phyloP scores from a whole-genome alignment of 2,888 invertebrate species.

The Xylophagus ater region DNA sequence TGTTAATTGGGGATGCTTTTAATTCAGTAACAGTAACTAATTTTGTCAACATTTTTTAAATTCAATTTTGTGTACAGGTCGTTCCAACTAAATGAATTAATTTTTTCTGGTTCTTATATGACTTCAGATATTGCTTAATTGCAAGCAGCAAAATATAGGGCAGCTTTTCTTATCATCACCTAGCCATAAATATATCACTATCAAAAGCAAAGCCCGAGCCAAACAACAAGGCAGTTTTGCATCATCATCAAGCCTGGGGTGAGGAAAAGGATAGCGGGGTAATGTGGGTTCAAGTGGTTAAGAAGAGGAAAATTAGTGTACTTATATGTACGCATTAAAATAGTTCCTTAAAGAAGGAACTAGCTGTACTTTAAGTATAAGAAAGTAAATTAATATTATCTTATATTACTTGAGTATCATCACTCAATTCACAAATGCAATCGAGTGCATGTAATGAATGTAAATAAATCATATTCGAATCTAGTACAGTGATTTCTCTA shows the following conservation, averaged over 20 bases:
- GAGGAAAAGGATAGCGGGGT: background rate
- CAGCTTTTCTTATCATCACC: no score
- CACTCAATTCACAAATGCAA: background rate
- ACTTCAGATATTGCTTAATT: no score
- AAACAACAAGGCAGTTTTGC: no score
- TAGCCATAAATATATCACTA: no score
- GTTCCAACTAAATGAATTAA: no score
- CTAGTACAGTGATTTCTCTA: slow-evolving; percentile 6
- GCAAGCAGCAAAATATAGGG: no score
- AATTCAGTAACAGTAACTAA: no score
- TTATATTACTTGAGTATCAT: background rate
- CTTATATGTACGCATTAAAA: background rate
- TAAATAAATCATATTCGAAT: slow-evolving; percentile 7
- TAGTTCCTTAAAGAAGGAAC: background rate
- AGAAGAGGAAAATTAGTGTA: background rate
- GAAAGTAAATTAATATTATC: background rate
- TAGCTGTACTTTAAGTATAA: background rate
- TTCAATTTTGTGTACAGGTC: no score
- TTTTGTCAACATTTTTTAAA: no score
- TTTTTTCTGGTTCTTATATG: no score
- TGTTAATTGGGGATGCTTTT: no score
- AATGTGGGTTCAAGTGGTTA: background rate
- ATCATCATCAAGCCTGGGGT: background rate
- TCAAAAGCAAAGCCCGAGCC: no score
- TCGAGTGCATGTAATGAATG: slow-evolving; percentile 4